A percentile compares a stretch with the other conserved stretches of the same genome.
Evolutionary conservation across 2,888 invertebrate species (phyloP).

Genomic region (Macaria liturata): DNA sequence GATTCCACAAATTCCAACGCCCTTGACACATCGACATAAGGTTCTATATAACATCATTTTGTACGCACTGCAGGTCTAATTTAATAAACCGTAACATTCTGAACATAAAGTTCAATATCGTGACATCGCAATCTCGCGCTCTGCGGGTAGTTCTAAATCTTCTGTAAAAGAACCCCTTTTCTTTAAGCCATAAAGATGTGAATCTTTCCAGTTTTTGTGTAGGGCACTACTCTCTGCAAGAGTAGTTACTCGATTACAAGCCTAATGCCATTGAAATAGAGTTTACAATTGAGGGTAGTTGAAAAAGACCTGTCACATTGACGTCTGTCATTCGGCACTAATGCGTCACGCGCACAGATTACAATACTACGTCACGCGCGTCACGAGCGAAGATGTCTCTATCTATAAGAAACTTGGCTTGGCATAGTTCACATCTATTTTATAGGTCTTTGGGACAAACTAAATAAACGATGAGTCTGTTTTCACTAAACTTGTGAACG

Average conservation of each 20-base stretch:
- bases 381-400: constrained; percentile 26
- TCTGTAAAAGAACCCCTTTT: constrained; percentile 3
- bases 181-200: constrained; percentile 7
- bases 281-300: constrained; percentile 4
- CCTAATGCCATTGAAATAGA: background rate
- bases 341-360: constrained; percentile 15
- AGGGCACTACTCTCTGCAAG: background rate
- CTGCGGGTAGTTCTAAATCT: constrained; percentile 18
- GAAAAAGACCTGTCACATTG: constrained; percentile 19
- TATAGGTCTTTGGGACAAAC: constrained; percentile 21
- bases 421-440: constrained; percentile 23
- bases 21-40: constrained; percentile 9
- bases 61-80: constrained; percentile 18
- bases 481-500: too few relatives aligned
- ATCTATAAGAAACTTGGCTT: constrained; percentile 5
- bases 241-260: background rate
- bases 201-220: constrained; percentile 2
- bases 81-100: constrained; percentile 4
- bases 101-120: constrained; percentile 11
- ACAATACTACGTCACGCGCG: constrained; percentile 10
- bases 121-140: constrained; percentile 4
- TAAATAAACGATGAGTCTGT: constrained; percentile 8
- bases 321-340: constrained; percentile 22
- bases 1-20: constrained; percentile 5
- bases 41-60: constrained; percentile 13